phyloP scores from a whole-genome alignment of 2,113 vertebrate species.

The Thermophis baileyi region DNA sequence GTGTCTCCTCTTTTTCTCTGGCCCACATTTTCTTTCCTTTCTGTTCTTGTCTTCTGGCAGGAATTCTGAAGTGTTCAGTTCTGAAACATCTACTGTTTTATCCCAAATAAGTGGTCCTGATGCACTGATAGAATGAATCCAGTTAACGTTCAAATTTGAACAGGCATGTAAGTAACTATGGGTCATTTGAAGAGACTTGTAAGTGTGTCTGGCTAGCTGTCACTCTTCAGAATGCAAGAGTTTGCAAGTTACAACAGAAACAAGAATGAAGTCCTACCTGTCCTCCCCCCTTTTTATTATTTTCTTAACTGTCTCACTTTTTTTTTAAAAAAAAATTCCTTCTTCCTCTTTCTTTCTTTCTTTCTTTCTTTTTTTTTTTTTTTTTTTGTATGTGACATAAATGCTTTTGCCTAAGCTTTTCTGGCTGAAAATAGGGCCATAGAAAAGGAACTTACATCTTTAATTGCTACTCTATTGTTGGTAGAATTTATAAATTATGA shows the following conservation, averaged over 20 bases:
- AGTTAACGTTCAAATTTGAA: conserved; percentile 18
- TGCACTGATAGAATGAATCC: conserved; percentile 46
- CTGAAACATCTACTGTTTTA: conserved; percentile 4
- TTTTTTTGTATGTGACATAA: neutral
- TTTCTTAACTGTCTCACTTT: neutral
- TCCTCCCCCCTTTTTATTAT: neutral
- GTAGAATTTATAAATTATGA: conserved; percentile 71
- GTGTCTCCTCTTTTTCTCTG: neutral
- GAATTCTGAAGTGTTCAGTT: neutral
- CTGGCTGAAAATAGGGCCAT: conserved; percentile 45
- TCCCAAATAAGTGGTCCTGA: neutral
- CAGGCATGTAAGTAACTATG: conserved; percentile 6
- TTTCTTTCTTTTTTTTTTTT: no score
- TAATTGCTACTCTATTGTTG: conserved; percentile 71
- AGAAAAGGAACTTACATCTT: conserved; percentile 48
- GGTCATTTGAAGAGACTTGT: neutral
- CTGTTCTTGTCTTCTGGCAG: neutral
- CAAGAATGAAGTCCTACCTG: conserved; percentile 19
- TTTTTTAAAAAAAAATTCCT: conserved; percentile 24
- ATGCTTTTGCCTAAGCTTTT: conserved; percentile 26
- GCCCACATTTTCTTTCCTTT: neutral
- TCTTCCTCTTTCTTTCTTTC: neutral
- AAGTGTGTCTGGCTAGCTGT: conserved; percentile 2
- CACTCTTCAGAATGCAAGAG: conserved; percentile 20
- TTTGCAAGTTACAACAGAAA: conserved; percentile 51